A percentile compares a stretch with the other conserved stretches of the same genome.
Evolutionary conservation across 2,888 invertebrate genomes (phyloP).

Genomic region (Eilema griseolum): DNA sequence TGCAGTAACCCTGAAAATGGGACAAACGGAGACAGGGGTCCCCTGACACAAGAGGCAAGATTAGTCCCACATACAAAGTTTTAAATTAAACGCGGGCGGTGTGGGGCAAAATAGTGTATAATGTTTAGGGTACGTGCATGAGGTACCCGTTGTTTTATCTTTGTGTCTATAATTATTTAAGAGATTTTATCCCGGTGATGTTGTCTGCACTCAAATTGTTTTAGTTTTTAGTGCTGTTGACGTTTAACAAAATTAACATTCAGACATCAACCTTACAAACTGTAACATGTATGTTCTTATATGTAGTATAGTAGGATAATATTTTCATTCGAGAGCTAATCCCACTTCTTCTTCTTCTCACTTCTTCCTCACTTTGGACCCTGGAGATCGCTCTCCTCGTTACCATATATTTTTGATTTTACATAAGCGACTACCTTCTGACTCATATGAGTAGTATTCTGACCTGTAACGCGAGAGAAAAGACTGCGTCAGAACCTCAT

Average conservation of each 20-base stretch:
- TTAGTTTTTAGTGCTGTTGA: conserved; percentile 26
- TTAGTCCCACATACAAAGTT: conserved; percentile 74
- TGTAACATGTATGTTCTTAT: too few species aligned
- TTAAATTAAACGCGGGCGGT: conserved; percentile 66
- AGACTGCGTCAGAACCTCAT: too few species aligned
- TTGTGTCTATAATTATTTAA: conserved; percentile 59
- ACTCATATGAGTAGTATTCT: too few species aligned
- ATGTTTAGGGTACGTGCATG: conserved; percentile 44
- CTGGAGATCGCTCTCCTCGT: too few species aligned
- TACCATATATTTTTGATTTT: too few species aligned
- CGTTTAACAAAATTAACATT: conserved; percentile 39
- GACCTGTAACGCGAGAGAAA: too few species aligned
- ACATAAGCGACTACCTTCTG: too few species aligned
- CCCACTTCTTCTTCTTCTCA: too few species aligned
- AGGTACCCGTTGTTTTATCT: conserved; percentile 59
- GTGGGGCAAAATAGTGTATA: conserved; percentile 55
- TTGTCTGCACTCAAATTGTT: conserved; percentile 29
- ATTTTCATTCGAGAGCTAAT: too few species aligned
- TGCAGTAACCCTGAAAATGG: conserved; percentile 59
- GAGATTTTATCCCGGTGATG: conserved; percentile 43
- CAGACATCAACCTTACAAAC: too few species aligned
- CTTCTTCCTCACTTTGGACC: too few species aligned
- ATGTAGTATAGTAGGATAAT: too few species aligned
- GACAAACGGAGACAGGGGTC: conserved; percentile 61
- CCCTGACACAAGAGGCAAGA: conserved; percentile 65